Evolutionary conservation across 2,797 vertebrate genomes (phyloP), one percentile per base, ranked within the genome.

Genomic region (Ambastaia sidthimunki): DNA sequence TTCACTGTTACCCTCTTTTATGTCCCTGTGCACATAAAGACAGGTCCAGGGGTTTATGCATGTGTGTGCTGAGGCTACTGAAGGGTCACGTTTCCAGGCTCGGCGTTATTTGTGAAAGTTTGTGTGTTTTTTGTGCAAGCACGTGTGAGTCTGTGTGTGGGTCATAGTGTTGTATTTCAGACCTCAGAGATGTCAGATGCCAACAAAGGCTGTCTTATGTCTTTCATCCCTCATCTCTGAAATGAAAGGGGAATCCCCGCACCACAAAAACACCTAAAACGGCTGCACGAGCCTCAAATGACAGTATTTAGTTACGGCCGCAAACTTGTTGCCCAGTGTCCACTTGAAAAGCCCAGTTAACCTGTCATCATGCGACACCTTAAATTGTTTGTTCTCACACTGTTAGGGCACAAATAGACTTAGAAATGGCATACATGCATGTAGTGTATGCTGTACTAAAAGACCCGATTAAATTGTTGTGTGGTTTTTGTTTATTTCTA

Each of bases 191-290:
- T 82, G 83, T 85, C 76, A 47, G 69, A 74, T 28, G 76, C 82
- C 84, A 85, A 85, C 74, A 86, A 84, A 84, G 72, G n/a, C 80
- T 37, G 81, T 78, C 72, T 70, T 85, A 84, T 83, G 89, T 88
- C 87, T 92, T 90, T 91, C 87, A 92, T 92, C 88, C 77, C 44
- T 90, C 60, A 72, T 67, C 85, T 80, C 67, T 19, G 4, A 28
- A 44, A 78, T 83, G 83, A 89, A 91, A 85, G 82, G 72, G 89
- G 93, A 87, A 91, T 88, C 85, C 88, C 86, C 7, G 70, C 84
- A 86, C 81, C 87, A 86, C 81, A 84, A 81, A 85, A 82, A 41
- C 82, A 86, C 84, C 91, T 91, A 92, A 93, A 91, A 86, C 74
- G 81, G 70, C 70, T 78, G 82, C 87, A 84, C 83, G 71, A 89